Base-by-base conservation (phyloP, 2,113 vertebrate genomes). In the Opisthocomus hoazin region DNA sequence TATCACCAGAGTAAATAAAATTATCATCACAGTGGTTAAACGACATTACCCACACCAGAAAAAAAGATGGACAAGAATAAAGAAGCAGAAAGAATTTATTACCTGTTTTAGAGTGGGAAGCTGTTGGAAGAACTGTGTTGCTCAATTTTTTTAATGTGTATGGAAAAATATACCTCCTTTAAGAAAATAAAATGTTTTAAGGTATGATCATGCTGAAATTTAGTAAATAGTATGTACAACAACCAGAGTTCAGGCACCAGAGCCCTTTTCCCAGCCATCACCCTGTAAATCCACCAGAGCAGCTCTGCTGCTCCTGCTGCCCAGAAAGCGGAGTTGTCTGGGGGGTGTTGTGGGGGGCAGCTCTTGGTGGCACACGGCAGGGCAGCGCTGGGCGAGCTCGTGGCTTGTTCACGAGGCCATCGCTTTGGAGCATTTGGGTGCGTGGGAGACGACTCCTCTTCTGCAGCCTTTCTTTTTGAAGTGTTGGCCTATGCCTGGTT, bases 311-410 rank as follows among this genome's bases (percentile, higher is more conserved):
- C 93, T 53, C 66, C 45, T 79, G 58, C 45, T 85, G 66, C 41
- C 36, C 46, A 41, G 60, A 84, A 46, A 69, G 30, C 6, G 5
- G 57, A 15, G 11, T 37, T 76, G 71, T 75, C 60, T 66, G 94
- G 71, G 51, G 85, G 86, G 95, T 37, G 76, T 92, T 53, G 34
- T 65, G 61, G 89, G 24, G 54, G 66, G 58, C 83, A 93, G 87
- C 82, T 96, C 86, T 57, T 84, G 80, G 30, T 48, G 94, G 90
- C 96, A 94, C 93, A 87, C 90, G 61, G 46, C 53, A 80, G 88
- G 85, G 15, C 73, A 61, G 63, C 39, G 26, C 77, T 88, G 64
- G 36, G 60, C 26, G 69, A 71, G 36, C 64, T 91, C 83, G 63
- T 48, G 39, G 36, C 90, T 95, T 93, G 66, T 95, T 95, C 95